phyloP scores from a whole-genome alignment of 2,113 vertebrate species.

The Lampris incognitus region DNA sequence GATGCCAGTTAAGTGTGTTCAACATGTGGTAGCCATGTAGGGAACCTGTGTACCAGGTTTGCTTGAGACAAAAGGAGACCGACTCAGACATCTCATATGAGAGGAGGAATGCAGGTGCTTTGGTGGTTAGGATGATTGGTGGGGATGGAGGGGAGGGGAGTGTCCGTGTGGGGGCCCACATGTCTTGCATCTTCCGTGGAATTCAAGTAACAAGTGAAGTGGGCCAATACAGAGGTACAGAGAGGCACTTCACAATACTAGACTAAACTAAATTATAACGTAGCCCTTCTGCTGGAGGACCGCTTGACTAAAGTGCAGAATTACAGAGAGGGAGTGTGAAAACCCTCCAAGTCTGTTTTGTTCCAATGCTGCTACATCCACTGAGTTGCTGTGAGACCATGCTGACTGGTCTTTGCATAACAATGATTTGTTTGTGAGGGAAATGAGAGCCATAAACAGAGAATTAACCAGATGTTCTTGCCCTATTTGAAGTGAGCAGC shows the following conservation, averaged over 20 bases:
- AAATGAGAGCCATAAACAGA: slow-evolving; percentile 49
- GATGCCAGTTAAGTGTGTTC: slow-evolving; percentile 6
- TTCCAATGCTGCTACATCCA: neutral
- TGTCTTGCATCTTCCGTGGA: slow-evolving; percentile 12
- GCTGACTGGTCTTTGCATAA: neutral
- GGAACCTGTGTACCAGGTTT: slow-evolving; percentile 33
- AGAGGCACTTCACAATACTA: slow-evolving; percentile 1
- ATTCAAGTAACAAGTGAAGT: neutral
- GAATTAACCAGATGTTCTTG: slow-evolving; percentile 64
- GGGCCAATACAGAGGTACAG: neutral
- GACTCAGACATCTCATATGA: slow-evolving; percentile 59
- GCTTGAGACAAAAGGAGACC: slow-evolving; percentile 34
- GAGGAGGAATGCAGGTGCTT: slow-evolving; percentile 57
- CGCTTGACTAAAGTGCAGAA: neutral
- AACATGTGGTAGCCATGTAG: slow-evolving; percentile 53
- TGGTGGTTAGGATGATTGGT: slow-evolving; percentile 5
- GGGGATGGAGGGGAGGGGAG: neutral
- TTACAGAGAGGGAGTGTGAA: neutral
- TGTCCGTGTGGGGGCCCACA: slow-evolving; percentile 39
- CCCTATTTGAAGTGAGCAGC: slow-evolving; percentile 32
- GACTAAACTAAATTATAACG: neutral
- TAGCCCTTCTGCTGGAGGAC: neutral
- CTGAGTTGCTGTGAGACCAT: neutral
- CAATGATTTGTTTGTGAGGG: slow-evolving; percentile 15
- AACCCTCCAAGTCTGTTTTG: neutral